These are phyloP conservation scores for Metopolophium dirhodum DNA, from an alignment of 1,140 invertebrate species.

Conservation along the genomic window DNA sequence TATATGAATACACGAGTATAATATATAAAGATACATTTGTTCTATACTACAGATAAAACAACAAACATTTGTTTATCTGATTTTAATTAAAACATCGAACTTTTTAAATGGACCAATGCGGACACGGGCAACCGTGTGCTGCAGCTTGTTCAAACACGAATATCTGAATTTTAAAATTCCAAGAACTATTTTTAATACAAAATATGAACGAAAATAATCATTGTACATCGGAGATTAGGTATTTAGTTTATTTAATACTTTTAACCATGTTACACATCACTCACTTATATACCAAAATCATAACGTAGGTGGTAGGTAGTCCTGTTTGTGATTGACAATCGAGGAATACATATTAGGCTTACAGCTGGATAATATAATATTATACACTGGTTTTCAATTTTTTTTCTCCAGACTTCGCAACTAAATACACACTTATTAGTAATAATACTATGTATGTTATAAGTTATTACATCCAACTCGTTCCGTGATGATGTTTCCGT, in stretches of 20 bases:
- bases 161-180: not conserved
- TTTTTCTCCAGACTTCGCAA: not conserved
- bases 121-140: not conserved
- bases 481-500: not conserved
- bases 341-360: too few species aligned
- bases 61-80: not conserved
- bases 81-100: conserved; percentile 6
- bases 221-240: not conserved
- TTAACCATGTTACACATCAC: not conserved
- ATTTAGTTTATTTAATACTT: not conserved
- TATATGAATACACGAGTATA: not conserved
- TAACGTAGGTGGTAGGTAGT: not conserved
- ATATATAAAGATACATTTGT: not conserved
- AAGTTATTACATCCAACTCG: not conserved
- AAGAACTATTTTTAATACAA: too few species aligned
- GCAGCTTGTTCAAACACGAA: not conserved
- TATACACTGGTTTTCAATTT: not conserved
- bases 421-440: not conserved
- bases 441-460: too few species aligned
- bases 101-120: not conserved
- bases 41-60: not conserved
- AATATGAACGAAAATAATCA: not conserved
- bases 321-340: not conserved
- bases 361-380: not conserved
- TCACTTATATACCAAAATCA: not conserved